A percentile compares a stretch with the other conserved stretches of the same genome.
These are phyloP conservation scores for Sebastes aleutianus DNA, from an alignment of 2,797 vertebrate species.

Conservation along the genomic window DNA sequence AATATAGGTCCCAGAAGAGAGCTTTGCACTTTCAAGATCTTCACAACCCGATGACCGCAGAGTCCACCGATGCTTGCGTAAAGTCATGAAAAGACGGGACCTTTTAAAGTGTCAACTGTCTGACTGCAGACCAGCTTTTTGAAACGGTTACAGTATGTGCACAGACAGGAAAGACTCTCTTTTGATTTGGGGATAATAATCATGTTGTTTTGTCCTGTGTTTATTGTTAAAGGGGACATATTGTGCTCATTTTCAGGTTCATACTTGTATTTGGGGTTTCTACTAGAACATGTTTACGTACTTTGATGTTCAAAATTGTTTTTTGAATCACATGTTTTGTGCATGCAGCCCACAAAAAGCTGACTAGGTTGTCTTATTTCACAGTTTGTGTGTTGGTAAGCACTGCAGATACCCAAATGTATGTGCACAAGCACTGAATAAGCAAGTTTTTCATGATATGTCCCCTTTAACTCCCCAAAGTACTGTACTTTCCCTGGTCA, in stretches of 20 bases:
- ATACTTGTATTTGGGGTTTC: not conserved
- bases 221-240: not conserved
- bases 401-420: not conserved
- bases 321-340: not conserved
- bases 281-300: not conserved
- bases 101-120: constrained; percentile 17
- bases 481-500: not conserved
- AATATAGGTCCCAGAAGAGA: constrained; percentile 46
- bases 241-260: not conserved
- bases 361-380: not conserved
- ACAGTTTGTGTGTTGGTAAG: not conserved
- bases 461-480: not conserved
- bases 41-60: constrained; percentile 54
- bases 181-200: not conserved
- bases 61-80: constrained; percentile 6
- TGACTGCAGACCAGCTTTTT: not conserved
- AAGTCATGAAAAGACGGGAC: constrained; percentile 24
- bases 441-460: not conserved
- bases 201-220: not conserved
- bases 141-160: not conserved
- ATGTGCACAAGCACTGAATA: not conserved
- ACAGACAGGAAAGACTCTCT: not conserved
- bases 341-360: not conserved
- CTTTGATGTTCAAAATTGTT: not conserved
- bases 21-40: constrained; percentile 52